Evolutionary conservation across 2,797 vertebrate species (phyloP), one percentile per base, ranked within the genome.

Genomic region (Paedocypris micromegethes): DNA sequence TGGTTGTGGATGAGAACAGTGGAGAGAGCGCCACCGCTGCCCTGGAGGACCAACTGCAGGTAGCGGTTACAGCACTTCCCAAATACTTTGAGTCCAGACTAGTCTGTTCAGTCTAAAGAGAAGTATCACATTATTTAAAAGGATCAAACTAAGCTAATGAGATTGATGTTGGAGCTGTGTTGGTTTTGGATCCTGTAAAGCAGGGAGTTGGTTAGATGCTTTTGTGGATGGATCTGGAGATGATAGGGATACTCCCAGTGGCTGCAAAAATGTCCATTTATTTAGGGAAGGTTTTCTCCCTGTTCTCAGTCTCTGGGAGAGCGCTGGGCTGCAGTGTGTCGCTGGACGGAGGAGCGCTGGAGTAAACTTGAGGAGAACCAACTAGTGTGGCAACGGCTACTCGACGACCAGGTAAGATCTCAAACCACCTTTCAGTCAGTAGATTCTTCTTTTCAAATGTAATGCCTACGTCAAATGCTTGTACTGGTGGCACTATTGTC

Each of bases 311-410:
- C 89, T 63, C 86, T 99, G 41, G 97, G 96, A 0, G 95, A 98
- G 72, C 91, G 97, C 9, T 99, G 97, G 97, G 95, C 95, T 2
- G 95, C 95, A 0, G 96, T 99, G 77, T 99, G 96, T 76, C 94
- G 90, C 23, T 99, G 97, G 97, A 98, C 96, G 0, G 97, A 99
- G 68, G 95, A 97, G 63, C 86, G 89, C 7, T 93, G 93, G 87
- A 86, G 87, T 58, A 93, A 91, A 75, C 80, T 99, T 46, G 94
- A 96, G 75, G 92, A 97, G 64, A 85, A 92, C 73, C 91, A 91
- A 37, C 75, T 92, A 54, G 78, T 94, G 41, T 98, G 96, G 97
- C 93, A 97, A 58, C 93, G 93, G 71, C 84, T 98, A 46, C 72
- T 91, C 8, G 94, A 96, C 50, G 94, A 98, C 70, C 97, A 99